These are phyloP conservation scores for Scaeva pyrastri DNA, from an alignment of 2,888 invertebrate genomes.

Conservation along the genomic window DNA sequence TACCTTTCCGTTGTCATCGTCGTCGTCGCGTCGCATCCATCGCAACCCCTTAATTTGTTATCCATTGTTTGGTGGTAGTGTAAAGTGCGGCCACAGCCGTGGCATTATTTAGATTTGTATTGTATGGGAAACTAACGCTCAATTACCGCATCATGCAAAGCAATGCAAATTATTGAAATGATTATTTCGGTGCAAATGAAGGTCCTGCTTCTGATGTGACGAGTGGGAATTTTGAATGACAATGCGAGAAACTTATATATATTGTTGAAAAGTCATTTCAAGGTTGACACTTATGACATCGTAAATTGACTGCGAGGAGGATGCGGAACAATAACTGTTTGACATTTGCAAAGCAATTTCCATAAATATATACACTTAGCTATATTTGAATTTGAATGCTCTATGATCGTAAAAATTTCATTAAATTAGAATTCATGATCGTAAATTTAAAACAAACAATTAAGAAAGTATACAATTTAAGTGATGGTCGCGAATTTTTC, in stretches of 20 bases:
- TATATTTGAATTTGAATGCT: neutral
- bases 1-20: neutral
- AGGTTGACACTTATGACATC: constrained; percentile 70
- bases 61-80: constrained; percentile 59
- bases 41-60: constrained; percentile 68
- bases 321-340: constrained; percentile 25
- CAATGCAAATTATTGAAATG: neutral
- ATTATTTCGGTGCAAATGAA: neutral
- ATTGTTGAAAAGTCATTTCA: constrained; percentile 53
- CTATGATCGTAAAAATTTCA: neutral
- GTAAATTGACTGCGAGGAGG: constrained; percentile 54
- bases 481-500: neutral
- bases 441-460: constrained; percentile 23
- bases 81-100: constrained; percentile 55
- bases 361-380: neutral
- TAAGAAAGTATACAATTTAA: neutral
- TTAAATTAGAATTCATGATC: constrained; percentile 16
- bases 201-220: constrained; percentile 21
- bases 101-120: constrained; percentile 27
- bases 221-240: constrained; percentile 30
- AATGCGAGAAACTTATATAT: neutral
- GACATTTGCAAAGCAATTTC: neutral
- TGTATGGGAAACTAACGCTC: constrained; percentile 63
- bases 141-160: constrained; percentile 42
- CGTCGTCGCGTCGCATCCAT: constrained; percentile 36